Base-by-base conservation (phyloP, 2,113 vertebrate species). In the Callopanchax toddi region DNA sequence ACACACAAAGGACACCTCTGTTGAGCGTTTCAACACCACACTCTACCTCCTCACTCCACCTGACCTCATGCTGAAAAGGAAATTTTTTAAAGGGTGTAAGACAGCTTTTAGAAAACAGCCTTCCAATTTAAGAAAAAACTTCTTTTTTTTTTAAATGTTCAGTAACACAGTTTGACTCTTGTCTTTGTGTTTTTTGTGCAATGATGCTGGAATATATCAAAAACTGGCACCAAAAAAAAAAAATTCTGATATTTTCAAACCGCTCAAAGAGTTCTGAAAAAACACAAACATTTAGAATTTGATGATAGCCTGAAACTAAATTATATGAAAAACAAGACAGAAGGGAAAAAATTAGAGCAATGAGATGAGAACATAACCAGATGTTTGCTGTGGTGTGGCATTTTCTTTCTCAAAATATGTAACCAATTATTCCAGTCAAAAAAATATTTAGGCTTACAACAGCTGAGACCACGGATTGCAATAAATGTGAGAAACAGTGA, bases 1-100 rank as follows among this genome's bases (percentile, higher is more conserved):
- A 54, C 22, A 55, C 67, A 81, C 65, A 78, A 54, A 61, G 26
- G 53, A 79, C 72, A 55, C 60, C 43, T 69, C 7, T 48, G 53
- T 12, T 65, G 45, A 9, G 64, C 53, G 26, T n/a, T 51, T 61
- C 44, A 65, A 82, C 36, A 36, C 25, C 11, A 10, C 20, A 39
- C 44, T 76, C 25, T 54, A 58, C 11, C 52, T 61, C 50, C 17
- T 63, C 15, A 48, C 21, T 6, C 49, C 37, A 53, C 36, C 55
- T 21, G 46, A 64, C 23, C 32, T 53, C 45, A 15, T 23, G 22
- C 12, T 12, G 16, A 45, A 57, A 75, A 23, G 4, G 10, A 32
- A 32, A 32, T 7, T 32, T 8, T 7, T 32, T 6, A 32, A 1
- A 7, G 10, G 29, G 29, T 32, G 6, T 6, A 32, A 32, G 3